A percentile compares a stretch with the other conserved stretches of the same genome.
Conservation (phyloP, 2,888 invertebrate genomes). For the Habroteleia sp. region DNA sequence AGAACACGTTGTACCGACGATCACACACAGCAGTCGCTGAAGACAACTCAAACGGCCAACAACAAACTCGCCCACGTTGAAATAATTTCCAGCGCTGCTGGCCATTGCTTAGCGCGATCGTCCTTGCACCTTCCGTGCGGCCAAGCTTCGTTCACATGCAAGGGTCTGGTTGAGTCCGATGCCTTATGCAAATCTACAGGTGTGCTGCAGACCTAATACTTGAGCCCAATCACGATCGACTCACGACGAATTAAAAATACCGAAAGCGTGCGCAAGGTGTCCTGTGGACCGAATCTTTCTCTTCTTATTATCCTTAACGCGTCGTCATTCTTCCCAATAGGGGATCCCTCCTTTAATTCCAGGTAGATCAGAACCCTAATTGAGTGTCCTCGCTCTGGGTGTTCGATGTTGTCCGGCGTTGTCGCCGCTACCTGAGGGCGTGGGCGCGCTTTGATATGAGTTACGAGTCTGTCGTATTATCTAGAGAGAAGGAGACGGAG, state of each 20-base stretch:
- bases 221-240: constrained; percentile 65
- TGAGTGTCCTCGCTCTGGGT: constrained; percentile 81
- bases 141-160: constrained; percentile 4
- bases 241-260: constrained; percentile 56
- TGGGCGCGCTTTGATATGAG: constrained; percentile 79
- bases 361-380: constrained; percentile 72
- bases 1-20: constrained; percentile 65
- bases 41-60: constrained; percentile 43
- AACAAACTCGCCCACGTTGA: constrained; percentile 59
- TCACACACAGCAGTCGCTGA: constrained; percentile 40
- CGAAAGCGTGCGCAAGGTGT: constrained; percentile 51
- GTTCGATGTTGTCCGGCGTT: constrained; percentile 79
- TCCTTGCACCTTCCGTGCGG: constrained; percentile 61
- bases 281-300: background rate
- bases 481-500: constrained; percentile 64
- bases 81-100: constrained; percentile 28
- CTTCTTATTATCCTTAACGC: constrained; percentile 5
- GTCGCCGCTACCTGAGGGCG: constrained; percentile 80
- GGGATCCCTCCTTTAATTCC: constrained; percentile 12
- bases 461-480: constrained; percentile 80
- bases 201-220: constrained; percentile 64
- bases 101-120: constrained; percentile 45
- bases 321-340: background rate
- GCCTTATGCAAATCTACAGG: constrained; percentile 71
- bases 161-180: constrained; percentile 52